A percentile compares a stretch with the other conserved stretches of the same genome.
Conservation (phyloP, 2,888 invertebrate species). For the Aricia artaxerxes region DNA sequence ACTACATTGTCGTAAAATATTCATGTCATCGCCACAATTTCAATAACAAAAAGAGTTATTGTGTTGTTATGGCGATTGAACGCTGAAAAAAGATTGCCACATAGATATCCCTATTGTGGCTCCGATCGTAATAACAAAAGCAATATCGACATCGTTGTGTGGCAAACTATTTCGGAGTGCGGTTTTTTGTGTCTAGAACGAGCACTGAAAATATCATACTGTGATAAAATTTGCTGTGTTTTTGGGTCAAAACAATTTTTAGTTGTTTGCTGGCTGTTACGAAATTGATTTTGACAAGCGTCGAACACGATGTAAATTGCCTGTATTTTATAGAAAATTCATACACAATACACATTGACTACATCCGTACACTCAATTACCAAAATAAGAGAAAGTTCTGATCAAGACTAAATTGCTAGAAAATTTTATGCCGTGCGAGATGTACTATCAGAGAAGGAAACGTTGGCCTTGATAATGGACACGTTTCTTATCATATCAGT, state of each 20-base stretch:
- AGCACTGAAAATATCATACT: constrained; percentile 19
- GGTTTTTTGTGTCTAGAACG: constrained; percentile 28
- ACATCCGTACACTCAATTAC: not conserved
- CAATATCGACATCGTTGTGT: constrained; percentile 23
- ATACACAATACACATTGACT: not conserved
- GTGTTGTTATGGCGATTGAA: constrained; percentile 21
- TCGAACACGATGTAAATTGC: not conserved
- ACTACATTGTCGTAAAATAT: constrained; percentile 1
- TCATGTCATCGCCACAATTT: constrained; percentile 5
- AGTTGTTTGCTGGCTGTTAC: not conserved
- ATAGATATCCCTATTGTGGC: constrained; percentile 19
- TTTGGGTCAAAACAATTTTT: constrained; percentile 17
- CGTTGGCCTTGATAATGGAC: no score
- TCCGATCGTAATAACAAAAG: constrained; percentile 28
- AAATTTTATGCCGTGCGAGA: no score
- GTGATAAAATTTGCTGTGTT: constrained; percentile 5
- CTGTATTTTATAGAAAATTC: not conserved
- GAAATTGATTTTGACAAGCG: constrained; percentile 9
- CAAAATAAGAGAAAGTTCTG: not conserved
- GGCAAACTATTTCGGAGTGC: constrained; percentile 28
- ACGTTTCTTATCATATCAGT: no score
- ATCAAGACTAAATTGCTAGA: not conserved
- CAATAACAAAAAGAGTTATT: constrained; percentile 22
- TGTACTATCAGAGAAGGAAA: no score
- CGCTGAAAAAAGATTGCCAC: constrained; percentile 21